Evolutionary conservation across 2,797 vertebrate genomes (phyloP), one percentile per base, ranked within the genome.

Genomic region (Coreius guichenoti): DNA sequence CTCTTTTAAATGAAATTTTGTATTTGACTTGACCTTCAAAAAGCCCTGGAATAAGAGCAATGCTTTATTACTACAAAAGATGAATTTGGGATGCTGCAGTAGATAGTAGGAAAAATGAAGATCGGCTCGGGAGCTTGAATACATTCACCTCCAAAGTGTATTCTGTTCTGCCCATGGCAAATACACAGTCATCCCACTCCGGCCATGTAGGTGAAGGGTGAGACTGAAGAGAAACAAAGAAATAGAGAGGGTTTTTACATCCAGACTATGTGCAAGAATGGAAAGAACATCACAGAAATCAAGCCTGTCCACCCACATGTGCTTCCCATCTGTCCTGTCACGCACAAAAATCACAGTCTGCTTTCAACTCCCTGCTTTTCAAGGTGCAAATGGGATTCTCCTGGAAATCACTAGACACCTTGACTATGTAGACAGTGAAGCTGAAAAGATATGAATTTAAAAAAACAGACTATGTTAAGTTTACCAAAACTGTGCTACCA

Each of bases 251-350:
- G 61, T 13, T 86, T 80, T 83, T 80, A 56, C 23, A 67, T 56
- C 67, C 14, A 72, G 39, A 70, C 56, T 65, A 3, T 72, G 26
- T 74, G 75, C 26, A 76, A 73, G 72, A 31, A 86, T 88, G 87
- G 85, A 85, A 88, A 79, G 79, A 82, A 26, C 83, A 89, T 87
- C 80, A 83, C 45, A 69, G 67, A 77, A 39, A 54, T 74, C 85
- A 67, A 70, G 85, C 49, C 81, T 87, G 80, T 72, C 84, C 86
- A 85, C 84, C 65, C 73, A 72, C 89, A 92, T 88, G 86, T 90
- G 90, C 89, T 90, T 87, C 84, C 75, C 87, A 91, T 91, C 87
- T 89, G 87, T 86, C 84, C 61, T 78, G 68, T 81, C 72, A 87
- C 17, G 82, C 75, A 78, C 80, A 72, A 80, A 85, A 84, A 90